Evolutionary conservation across 2,113 vertebrate genomes (phyloP), one percentile per base, ranked within the genome.

Genomic region (Carollia perspicillata): DNA sequence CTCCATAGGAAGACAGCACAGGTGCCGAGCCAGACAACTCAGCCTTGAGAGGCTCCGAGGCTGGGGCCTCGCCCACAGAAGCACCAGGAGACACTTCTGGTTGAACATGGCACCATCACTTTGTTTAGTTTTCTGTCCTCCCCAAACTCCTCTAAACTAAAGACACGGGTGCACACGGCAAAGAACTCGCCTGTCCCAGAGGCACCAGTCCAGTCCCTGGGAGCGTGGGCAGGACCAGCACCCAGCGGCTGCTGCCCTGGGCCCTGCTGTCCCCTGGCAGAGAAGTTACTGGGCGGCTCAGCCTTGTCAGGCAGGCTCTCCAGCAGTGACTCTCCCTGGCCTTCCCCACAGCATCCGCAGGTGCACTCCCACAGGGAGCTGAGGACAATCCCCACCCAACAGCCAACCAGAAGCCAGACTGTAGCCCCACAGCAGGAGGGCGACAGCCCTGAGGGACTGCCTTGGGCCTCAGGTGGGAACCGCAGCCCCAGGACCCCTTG

Each of bases 61-160:
- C 55, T 26, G 11, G 23, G 33, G 35, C 35, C 1, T 5, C 8
- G 8, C 18, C 37, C 18, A 33, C 14, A 78, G 7, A 6, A 35
- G 11, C 60, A 10, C 2, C 3, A 23, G 13, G 16, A 26, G 44
- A 14, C 0, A 0, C 30, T 42, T 55, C 17, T 30, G 42, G 49
- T 3, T 1, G 22, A 63, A n/a, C n/a, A 35, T 0, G 1, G 30
- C 7, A 18, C 8, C 11, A 5, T 4, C 2, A 33, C 1, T 0
- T 5, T 0, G 6, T 17, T 0, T 5, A 0, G 6, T 17, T 40
- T 26, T 44, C 80, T 74, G 12, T 40, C 63, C 16, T 17, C 16
- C 2, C 30, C 20, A 1, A 42, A 8, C 26, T 2, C 40, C 42
- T 17, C 11, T 0, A 53, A 30, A 47, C 16, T 17, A 10, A 44